A percentile compares a stretch with the other conserved stretches of the same genome.
Conservation (phyloP, 2,888 invertebrate genomes). For the Elmis aenea region DNA sequence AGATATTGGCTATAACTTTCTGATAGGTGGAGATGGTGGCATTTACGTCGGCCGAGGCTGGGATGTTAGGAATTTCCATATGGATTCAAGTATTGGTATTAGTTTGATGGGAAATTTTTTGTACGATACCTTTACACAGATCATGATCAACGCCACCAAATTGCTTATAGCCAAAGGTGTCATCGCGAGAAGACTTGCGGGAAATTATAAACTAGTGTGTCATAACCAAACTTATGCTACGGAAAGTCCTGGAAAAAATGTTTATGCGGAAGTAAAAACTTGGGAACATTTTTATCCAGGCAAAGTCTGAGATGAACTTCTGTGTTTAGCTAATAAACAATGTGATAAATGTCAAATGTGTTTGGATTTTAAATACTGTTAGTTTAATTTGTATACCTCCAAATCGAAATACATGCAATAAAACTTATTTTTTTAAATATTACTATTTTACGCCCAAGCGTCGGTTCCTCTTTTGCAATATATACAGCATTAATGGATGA, state of each 20-base stretch:
- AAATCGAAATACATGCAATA: no score
- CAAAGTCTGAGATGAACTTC: no score
- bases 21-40: slow-evolving; percentile 54
- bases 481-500: no score
- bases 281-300: slow-evolving; percentile 47
- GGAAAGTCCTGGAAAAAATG: slow-evolving; percentile 50
- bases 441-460: no score
- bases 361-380: no score
- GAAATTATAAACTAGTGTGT: slow-evolving; percentile 49
- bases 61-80: slow-evolving; percentile 51
- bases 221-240: slow-evolving; percentile 51
- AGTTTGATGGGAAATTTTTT: slow-evolving; percentile 51
- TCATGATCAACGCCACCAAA: slow-evolving; percentile 47
- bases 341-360: no score
- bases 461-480: no score
- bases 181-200: slow-evolving; percentile 41
- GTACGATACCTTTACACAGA: slow-evolving; percentile 41
- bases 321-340: no score
- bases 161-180: slow-evolving; percentile 46
- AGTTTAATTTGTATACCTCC: no score
- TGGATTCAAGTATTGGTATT: slow-evolving; percentile 46
- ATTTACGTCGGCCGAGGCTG: slow-evolving; percentile 53
- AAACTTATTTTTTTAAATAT: no score
- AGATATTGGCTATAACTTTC: slow-evolving; percentile 49
- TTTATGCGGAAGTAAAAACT: slow-evolving; percentile 47